Base-by-base conservation (phyloP, 2,888 invertebrate genomes). In the Scaptomyza parva region DNA sequence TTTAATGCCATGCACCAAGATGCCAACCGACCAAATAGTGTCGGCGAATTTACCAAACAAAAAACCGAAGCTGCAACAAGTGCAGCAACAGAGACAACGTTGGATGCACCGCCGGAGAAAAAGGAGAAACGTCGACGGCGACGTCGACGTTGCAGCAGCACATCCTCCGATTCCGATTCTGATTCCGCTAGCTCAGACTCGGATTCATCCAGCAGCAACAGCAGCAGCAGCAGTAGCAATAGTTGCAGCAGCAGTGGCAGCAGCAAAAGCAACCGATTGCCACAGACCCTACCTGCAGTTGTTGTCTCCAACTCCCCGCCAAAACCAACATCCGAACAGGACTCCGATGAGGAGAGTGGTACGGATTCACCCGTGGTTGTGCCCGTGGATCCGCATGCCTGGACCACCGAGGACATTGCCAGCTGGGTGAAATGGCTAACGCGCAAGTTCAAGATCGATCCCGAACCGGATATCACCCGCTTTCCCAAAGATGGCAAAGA, bases 371-470 rank as follows among this genome's bases (percentile, higher is more conserved):
- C 86, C 3, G 88, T 90, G 7, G 68, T 89, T 59, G 86, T 91
- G 43, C 91, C 91, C 0, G 78, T 89, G n/a, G 95, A 95, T 93
- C 95, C 95, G 24, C 92, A 93, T 50, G 94, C 93, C 87, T 95
- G 95, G 95, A 93, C 92, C 63, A 85, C 91, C 14, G 91, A 90
- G 28, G 93, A 95, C 89, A 93, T 95, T 68, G 90, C 91, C 60
- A 92, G 93, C 45, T 95, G 95, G 95, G 89, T 95, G 44, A 90
- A 91, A 40, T 95, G 95, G 95, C 93, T 94, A 79, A 92, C 93
- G 28, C 92, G 92, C 53, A 93, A 93, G 78, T 94, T 95, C 83
- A 91, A 93, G 37, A 92, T 95, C 63, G 91, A 92, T 44, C 93
- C 93, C 6, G 86, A 91, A 65, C 94, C 94, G 35, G 92, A 93